Base-by-base conservation (phyloP, 2,797 vertebrate species). In the Fundulus diaphanus region DNA sequence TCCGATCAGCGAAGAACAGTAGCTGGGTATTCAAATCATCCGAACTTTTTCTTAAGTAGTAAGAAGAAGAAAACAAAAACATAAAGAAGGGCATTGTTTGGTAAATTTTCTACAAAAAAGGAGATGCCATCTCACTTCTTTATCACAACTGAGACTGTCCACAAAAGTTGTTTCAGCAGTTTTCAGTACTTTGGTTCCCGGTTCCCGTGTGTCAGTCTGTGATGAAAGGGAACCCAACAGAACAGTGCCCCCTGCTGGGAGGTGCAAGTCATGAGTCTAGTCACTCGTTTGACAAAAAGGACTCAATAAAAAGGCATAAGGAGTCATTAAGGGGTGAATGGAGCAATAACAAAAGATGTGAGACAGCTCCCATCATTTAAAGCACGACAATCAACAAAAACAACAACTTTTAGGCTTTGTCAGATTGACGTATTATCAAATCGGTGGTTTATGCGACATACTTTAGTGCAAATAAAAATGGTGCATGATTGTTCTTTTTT, bases 401-500 rank as follows among this genome's bases (percentile, higher is more conserved):
- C n/a, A n/a, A n/a, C n/a, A 85, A 85, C 66, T 73, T 51, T 37
- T 63, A 63, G 46, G 67, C 76, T 63, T 85, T 85, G 85, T 79
- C 52, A 80, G 78, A 82, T 79, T 31, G 46, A 85, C 42, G 83
- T 84, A 76, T 69, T 22, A 78, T 78, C 61, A 37, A 74, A 87
- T 85, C 85, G 3, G n/a, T 54, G 73, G 80, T 83, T 89, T 91
- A 85, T n/a, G 18, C 29, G 7, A 82, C 80, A 92, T 90, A 93
- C 90, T 90, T n/a, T 88, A 84, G 88, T 69, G 1, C 90, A 90
- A 37, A 71, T n/a, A 67, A 89, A 88, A 90, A 70, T 40, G 15
- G 29, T 83, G 79, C 66, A 78, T 87, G 87, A 92, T 92, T 91
- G 89, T 90, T 91, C 74, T 56, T 77, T 54, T 72, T 56, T n/a